phyloP scores from a whole-genome alignment of 1,140 invertebrate species.

The Armadillidium nasatum region DNA sequence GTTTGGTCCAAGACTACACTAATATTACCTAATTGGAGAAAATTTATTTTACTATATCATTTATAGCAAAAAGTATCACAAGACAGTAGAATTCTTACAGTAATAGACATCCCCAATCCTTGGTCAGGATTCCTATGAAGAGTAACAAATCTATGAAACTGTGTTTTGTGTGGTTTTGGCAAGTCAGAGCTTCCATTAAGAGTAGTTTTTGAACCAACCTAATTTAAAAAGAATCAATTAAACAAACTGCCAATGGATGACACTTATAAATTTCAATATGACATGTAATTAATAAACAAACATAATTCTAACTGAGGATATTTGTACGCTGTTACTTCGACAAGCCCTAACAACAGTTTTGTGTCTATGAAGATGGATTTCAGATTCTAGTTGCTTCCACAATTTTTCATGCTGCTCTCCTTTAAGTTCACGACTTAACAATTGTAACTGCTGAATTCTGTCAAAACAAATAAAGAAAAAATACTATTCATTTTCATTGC shows the following conservation, averaged over 20 bases:
- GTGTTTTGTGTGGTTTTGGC: constrained; percentile 36
- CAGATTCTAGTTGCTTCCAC: constrained; percentile 79
- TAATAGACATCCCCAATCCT: constrained; percentile 75
- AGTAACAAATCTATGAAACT: constrained; percentile 51
- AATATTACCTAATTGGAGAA: no score
- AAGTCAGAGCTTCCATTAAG: constrained; percentile 38
- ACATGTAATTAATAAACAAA: no score
- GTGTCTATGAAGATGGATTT: constrained; percentile 77
- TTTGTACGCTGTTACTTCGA: constrained; percentile 43
- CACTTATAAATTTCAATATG: no score
- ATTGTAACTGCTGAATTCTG: constrained; percentile 78
- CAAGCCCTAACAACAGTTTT: constrained; percentile 68
- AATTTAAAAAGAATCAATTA: neutral
- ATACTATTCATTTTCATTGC: constrained; percentile 44
- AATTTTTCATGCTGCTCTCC: constrained; percentile 70
- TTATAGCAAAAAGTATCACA: no score
- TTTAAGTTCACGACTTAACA: constrained; percentile 67
- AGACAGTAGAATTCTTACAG: constrained; percentile 53
- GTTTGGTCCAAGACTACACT: no score
- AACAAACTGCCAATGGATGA: no score
- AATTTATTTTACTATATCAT: no score
- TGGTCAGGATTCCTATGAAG: constrained; percentile 64
- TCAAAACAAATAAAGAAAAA: constrained; percentile 23
- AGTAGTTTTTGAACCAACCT: neutral
- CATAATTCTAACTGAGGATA: neutral